Evolutionary conservation across 1,140 invertebrate genomes (phyloP), one percentile per base, ranked within the genome.

Genomic region (Choristoneura fumiferana): DNA sequence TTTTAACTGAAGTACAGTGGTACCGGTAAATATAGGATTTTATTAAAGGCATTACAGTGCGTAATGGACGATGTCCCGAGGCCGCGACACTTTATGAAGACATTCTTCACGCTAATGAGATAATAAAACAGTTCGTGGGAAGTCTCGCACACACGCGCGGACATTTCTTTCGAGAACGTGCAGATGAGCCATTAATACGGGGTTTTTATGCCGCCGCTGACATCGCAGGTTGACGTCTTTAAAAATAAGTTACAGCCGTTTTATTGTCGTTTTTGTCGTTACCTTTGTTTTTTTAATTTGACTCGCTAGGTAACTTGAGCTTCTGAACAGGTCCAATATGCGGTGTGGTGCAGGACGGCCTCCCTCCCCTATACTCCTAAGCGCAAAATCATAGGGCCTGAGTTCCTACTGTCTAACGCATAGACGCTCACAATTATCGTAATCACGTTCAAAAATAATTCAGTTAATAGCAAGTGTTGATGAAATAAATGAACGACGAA

Each of bases 31-130:
- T 73, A 58, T 73, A 83, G 69, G 73, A 70, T 79, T 84, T 78
- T 83, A 83, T 84, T 76, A 77, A 78, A 78, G 74, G 71, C 73
- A 84, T 86, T 84, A 81, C 65, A 59, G 65, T 65, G 68, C 58
- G 75, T 81, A 84, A 87, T 87, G 78, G 84, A 83, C 73, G 75
- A 82, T 78, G 76, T 84, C 81, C 76, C 76, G 75, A 64, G 81
- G 80, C 73, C 69, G 76, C 73, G 80, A 87, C 81, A 81, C 81
- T 69, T 82, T 86, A 84, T 86, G 78, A 84, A 84, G 81, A 84
- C 74, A 76, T 84, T 79, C 75, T 78, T 81, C 81, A 78, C 67
- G 63, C 73, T 87, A 87, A 87, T 87, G 84, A 84, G 80, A 76
- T 83, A 83, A 82, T 87, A 84, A 82, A 84, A 72, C 66, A 68